These are phyloP conservation scores for Pteria penguin DNA, from an alignment of 2,888 invertebrate genomes.

Conservation along the genomic window DNA sequence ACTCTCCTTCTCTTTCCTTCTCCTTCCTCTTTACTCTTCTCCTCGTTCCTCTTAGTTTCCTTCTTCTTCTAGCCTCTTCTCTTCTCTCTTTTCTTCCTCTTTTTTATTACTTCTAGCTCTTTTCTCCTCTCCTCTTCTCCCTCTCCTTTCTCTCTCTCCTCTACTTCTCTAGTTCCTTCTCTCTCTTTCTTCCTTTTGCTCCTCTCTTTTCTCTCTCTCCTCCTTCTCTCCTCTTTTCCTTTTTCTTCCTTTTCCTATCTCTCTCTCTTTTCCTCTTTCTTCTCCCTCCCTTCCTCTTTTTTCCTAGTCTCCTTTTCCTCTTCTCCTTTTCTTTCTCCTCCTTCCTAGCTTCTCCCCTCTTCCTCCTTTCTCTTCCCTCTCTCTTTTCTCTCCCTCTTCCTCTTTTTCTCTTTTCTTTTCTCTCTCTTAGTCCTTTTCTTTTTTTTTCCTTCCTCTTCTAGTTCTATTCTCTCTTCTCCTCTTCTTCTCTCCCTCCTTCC, in stretches of 20 bases:
- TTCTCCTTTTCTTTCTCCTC: not conserved
- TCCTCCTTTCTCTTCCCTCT: not conserved
- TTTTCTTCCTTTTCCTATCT: not conserved
- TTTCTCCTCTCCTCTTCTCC: not conserved
- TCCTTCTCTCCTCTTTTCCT: not conserved
- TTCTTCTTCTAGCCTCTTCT: not conserved
- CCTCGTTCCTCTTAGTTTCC: not conserved
- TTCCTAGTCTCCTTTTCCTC: not conserved
- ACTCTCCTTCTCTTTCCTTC: not conserved
- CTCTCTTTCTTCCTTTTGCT: not conserved
- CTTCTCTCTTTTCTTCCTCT: not conserved
- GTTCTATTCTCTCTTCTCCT: not conserved
- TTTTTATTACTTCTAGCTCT: not conserved
- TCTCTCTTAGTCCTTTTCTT: not conserved
- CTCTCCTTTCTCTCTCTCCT: not conserved
- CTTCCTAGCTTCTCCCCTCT: not conserved
- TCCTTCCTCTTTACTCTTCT: not conserved
- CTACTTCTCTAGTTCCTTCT: not conserved
- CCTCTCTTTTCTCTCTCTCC: not conserved
- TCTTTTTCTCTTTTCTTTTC: not conserved
- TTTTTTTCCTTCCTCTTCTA: not conserved
- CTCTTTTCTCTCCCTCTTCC: not conserved
- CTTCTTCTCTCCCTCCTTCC: not conserved
- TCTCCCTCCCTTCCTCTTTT: not conserved
- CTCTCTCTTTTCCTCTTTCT: not conserved